Conservation (phyloP, 2,888 invertebrate species). For the Papilio gigon region DNA sequence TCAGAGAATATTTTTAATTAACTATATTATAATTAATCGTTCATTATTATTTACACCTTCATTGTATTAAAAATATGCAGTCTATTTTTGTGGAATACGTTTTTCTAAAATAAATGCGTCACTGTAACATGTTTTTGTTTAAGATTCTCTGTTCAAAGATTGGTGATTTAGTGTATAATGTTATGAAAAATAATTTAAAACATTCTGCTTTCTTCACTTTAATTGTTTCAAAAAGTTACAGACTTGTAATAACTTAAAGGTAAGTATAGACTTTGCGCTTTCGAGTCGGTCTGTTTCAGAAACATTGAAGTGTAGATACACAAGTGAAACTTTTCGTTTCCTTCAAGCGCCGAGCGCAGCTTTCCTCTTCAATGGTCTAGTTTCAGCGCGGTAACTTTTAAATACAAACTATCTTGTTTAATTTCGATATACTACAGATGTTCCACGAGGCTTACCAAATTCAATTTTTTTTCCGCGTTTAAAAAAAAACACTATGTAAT, state of each 20-base stretch:
- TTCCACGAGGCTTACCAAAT: background rate
- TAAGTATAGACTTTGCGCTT: background rate
- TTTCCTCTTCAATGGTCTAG: background rate
- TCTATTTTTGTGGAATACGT: background rate
- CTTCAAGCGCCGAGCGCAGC: background rate
- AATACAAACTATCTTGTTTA: constrained; percentile 3
- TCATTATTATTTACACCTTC: background rate
- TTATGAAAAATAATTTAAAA: background rate
- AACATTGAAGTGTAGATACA: background rate
- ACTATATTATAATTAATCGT: background rate
- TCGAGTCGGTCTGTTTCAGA: constrained; percentile 3
- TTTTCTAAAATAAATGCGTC: background rate
- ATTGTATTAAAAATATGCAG: background rate
- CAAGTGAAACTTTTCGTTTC: constrained; percentile 6
- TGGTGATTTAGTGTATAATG: background rate
- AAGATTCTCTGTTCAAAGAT: no score
- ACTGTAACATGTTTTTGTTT: background rate
- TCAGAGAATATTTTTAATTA: constrained; percentile 3
- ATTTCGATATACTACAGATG: background rate
- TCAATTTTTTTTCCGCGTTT: background rate
- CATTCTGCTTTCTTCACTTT: background rate
- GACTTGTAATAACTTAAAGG: background rate
- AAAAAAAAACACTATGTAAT: background rate
- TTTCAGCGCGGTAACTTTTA: constrained; percentile 13
- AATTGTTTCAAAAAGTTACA: constrained; percentile 14